phyloP scores from a whole-genome alignment of 2,113 vertebrate genomes.

The Macquaria australasica region DNA sequence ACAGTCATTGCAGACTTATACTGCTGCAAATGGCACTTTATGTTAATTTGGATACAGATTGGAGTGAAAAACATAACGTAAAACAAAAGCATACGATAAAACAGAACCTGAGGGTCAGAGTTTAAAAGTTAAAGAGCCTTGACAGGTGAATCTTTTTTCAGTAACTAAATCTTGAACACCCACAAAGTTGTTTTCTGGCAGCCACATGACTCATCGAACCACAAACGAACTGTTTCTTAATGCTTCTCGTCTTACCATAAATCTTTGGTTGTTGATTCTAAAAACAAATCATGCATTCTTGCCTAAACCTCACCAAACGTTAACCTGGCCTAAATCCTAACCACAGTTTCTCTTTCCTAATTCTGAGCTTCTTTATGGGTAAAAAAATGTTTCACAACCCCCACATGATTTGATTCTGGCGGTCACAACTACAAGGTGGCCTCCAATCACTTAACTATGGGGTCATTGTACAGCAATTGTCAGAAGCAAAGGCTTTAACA shows the following conservation, averaged over 20 bases:
- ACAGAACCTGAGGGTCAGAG: not conserved
- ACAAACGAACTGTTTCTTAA: slow-evolving; percentile 39
- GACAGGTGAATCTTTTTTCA: slow-evolving; percentile 40
- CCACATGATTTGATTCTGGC: slow-evolving; percentile 29
- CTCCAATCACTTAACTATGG: slow-evolving; percentile 26
- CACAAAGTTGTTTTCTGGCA: slow-evolving; percentile 34
- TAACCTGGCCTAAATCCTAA: slow-evolving; percentile 25
- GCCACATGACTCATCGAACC: slow-evolving; percentile 9
- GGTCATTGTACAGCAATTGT: slow-evolving; percentile 25
- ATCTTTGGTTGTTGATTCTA: slow-evolving; percentile 39
- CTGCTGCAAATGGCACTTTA: not conserved
- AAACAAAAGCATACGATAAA: not conserved
- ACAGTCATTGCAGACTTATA: no score
- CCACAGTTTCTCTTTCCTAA: slow-evolving; percentile 30
- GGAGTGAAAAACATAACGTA: not conserved
- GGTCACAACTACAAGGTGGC: slow-evolving; percentile 40
- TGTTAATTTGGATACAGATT: not conserved
- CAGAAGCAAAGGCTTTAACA: slow-evolving; percentile 34
- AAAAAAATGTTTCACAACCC: no score
- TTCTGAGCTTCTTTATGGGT: slow-evolving; percentile 10
- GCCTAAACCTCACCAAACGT: slow-evolving; percentile 30
- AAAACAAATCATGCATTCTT: slow-evolving; percentile 40
- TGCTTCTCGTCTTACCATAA: slow-evolving; percentile 31
- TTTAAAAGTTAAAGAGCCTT: not conserved
- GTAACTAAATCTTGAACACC: slow-evolving; percentile 1